These are phyloP conservation scores for Coleophora flavipennella DNA, from an alignment of 2,888 invertebrate species.

Conservation along the genomic window DNA sequence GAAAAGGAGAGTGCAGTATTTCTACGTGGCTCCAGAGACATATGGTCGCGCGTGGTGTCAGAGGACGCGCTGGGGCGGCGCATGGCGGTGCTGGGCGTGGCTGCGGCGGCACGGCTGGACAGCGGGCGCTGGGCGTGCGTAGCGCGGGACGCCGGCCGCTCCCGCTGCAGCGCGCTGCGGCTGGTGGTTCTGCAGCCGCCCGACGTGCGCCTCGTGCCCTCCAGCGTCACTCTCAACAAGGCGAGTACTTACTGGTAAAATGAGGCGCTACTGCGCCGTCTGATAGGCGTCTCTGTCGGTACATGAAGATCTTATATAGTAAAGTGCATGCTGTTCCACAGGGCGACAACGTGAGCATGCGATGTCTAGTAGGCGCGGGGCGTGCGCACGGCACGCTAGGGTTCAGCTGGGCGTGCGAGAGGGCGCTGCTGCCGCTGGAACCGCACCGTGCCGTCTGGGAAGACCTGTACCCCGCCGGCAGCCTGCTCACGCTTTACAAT, in stretches of 20 bases:
- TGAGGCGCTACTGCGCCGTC: constrained; percentile 75
- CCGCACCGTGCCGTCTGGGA: constrained; percentile 87
- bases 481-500: constrained; percentile 83
- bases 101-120: constrained; percentile 78
- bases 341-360: constrained; percentile 80
- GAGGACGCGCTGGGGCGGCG: constrained; percentile 59
- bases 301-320: no score
- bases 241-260: constrained; percentile 62
- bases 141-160: constrained; percentile 78
- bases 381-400: constrained; percentile 77
- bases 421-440: constrained; percentile 79
- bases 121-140: constrained; percentile 87
- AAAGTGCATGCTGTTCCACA: no score
- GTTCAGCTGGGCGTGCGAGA: constrained; percentile 88
- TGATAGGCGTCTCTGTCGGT: constrained; percentile 76
- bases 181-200: constrained; percentile 77
- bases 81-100: constrained; percentile 81
- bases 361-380: constrained; percentile 79
- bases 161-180: constrained; percentile 77
- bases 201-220: constrained; percentile 77
- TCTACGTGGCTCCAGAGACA: constrained; percentile 70
- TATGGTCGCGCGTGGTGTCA: constrained; percentile 77
- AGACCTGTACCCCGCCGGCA: constrained; percentile 87
- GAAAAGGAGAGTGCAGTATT: no score
- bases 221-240: constrained; percentile 80